phyloP scores from a whole-genome alignment of 2,797 vertebrate genomes.

The Delichon dasypus region DNA sequence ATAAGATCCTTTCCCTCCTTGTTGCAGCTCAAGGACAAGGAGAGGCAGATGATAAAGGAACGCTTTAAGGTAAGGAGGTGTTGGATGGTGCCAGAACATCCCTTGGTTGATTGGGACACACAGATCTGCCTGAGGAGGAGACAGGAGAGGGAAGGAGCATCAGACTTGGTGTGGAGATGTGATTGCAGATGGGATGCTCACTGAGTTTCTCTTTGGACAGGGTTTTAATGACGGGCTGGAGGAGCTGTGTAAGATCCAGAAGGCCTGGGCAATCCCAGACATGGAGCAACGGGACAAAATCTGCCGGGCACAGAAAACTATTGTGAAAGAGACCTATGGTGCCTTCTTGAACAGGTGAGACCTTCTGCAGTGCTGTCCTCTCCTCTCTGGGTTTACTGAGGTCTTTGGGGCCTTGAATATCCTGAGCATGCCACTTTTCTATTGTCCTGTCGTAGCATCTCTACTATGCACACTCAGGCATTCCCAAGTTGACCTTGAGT shows the following conservation, averaged over 20 bases:
- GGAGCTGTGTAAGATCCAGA: constrained; percentile 95
- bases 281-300: constrained; percentile 91
- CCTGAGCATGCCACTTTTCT: background rate
- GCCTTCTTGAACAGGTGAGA: constrained; percentile 87
- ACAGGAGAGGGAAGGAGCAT: background rate
- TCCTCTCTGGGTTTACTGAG: background rate
- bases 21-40: constrained; percentile 93
- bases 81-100: background rate
- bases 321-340: constrained; percentile 88
- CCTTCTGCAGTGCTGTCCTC: background rate
- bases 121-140: background rate
- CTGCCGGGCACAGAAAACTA: constrained; percentile 87
- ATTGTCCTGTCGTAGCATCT: background rate
- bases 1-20: background rate
- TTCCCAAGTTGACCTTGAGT: background rate
- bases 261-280: constrained; percentile 97
- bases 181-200: background rate
- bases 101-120: background rate
- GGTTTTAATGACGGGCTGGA: constrained; percentile 97
- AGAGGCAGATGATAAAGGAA: constrained; percentile 96
- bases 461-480: background rate
- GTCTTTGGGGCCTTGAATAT: background rate
- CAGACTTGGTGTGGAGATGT: rapidly evolving
- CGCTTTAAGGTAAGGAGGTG: constrained; percentile 91
- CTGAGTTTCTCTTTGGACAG: constrained; percentile 65